phyloP scores from a whole-genome alignment of 2,888 invertebrate genomes.

The Halictus quadricinctus region DNA sequence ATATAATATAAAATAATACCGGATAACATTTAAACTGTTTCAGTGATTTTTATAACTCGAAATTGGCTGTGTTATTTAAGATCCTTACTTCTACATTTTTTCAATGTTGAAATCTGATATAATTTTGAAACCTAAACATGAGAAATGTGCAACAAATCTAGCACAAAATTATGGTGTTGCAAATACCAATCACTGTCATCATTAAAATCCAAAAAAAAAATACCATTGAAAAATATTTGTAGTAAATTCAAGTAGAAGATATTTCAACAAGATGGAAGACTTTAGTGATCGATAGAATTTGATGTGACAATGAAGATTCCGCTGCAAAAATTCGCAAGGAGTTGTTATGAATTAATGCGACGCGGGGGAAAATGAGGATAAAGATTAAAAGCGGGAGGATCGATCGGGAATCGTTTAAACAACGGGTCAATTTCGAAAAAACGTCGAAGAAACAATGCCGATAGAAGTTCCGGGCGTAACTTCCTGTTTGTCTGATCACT shows the following conservation, averaged over 20 bases:
- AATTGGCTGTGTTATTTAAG: neutral
- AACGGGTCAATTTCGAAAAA: neutral
- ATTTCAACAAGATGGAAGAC: too few relatives aligned
- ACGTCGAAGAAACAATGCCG: neutral
- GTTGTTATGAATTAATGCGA: neutral
- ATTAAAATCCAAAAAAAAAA: too few relatives aligned
- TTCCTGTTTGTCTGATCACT: constrained; percentile 55
- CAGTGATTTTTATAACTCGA: neutral
- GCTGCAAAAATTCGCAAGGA: neutral
- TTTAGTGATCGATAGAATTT: too few relatives aligned
- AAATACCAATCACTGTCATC: too few relatives aligned
- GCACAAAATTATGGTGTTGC: too few relatives aligned
- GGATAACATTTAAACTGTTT: neutral
- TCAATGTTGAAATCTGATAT: too few relatives aligned
- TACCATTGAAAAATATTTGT: too few relatives aligned
- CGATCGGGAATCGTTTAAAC: neutral
- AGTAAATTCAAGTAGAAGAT: too few relatives aligned
- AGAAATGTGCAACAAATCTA: too few relatives aligned
- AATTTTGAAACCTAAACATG: too few relatives aligned
- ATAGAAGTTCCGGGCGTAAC: constrained; percentile 28
- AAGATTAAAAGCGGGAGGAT: neutral
- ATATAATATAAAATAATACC: neutral
- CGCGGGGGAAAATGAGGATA: neutral
- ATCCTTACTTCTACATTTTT: neutral
- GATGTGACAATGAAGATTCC: neutral